Conservation (phyloP, 2,113 vertebrate genomes). For the Microcebus griseorufus region DNA sequence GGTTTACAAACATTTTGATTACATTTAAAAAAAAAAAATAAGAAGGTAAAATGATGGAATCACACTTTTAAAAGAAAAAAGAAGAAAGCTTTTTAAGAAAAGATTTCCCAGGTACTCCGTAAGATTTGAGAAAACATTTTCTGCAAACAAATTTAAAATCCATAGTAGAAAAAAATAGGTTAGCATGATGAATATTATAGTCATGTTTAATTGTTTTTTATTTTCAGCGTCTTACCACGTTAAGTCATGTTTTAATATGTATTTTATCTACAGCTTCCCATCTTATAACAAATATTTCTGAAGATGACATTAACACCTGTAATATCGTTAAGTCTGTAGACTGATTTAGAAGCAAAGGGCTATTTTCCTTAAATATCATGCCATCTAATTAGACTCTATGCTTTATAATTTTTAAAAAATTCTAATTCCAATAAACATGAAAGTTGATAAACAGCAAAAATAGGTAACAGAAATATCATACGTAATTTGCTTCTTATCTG, state of each 20-base stretch:
- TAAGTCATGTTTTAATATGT: not conserved
- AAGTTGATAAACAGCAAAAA: not conserved
- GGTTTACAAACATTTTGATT: too few relatives aligned
- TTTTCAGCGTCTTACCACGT: too few relatives aligned
- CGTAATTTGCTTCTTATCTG: not conserved
- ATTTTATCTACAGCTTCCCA: not conserved
- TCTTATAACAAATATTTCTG: not conserved
- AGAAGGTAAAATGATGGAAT: not conserved
- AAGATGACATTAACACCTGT: not conserved
- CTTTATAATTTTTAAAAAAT: not conserved
- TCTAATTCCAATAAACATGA: not conserved
- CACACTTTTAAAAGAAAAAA: conserved; percentile 21
- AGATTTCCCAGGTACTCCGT: not conserved
- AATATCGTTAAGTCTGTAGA: not conserved
- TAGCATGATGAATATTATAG: not conserved
- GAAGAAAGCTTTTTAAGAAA: not conserved
- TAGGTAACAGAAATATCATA: not conserved
- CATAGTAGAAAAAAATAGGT: not conserved
- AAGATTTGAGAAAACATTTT: not conserved
- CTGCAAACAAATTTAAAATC: not conserved
- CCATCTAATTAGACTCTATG: not conserved
- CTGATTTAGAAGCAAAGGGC: not conserved
- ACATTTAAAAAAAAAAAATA: too few relatives aligned
- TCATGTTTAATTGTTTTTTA: not conserved
- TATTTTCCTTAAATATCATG: not conserved